phyloP scores from a whole-genome alignment of 35 echinoderm and acorn worm species.

The Patiria miniata region DNA sequence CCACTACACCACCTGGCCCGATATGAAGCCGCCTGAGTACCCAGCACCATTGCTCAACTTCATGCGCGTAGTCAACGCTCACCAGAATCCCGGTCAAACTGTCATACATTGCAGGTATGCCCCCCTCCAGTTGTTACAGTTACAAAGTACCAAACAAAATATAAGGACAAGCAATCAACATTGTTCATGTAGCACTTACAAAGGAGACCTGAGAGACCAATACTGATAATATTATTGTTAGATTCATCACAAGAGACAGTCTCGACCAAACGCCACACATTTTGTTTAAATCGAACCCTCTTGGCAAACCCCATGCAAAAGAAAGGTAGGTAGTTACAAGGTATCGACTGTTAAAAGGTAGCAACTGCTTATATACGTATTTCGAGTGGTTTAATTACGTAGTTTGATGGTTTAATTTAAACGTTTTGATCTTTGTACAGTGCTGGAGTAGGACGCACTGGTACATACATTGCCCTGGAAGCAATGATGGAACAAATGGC shows the following conservation, averaged over 20 bases:
- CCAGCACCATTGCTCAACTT: slow-evolving; percentile 39
- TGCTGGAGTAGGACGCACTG: slow-evolving; percentile 66
- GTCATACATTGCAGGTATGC: slow-evolving; percentile 64
- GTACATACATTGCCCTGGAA: slow-evolving; percentile 58
- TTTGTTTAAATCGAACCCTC: no score
- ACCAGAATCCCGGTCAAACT: slow-evolving; percentile 28
- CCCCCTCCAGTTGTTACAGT: background rate
- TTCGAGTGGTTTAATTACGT: no score
- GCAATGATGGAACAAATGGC: slow-evolving; percentile 60
- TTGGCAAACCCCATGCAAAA: no score
- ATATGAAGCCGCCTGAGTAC: slow-evolving; percentile 56
- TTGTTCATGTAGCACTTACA: no score
- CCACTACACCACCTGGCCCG: slow-evolving; percentile 72
- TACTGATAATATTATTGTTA: no score
- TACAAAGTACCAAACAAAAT: background rate
- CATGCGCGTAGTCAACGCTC: slow-evolving; percentile 17
- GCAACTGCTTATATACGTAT: no score
- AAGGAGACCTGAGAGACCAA: no score
- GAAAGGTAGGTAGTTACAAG: no score
- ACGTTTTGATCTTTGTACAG: background rate
- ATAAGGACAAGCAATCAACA: background rate
- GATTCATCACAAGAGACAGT: no score
- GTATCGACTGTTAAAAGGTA: no score
- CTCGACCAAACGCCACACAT: no score
- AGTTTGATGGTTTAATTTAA: background rate